phyloP scores from a whole-genome alignment of 2,888 invertebrate species.

The Orchestes rusci region DNA sequence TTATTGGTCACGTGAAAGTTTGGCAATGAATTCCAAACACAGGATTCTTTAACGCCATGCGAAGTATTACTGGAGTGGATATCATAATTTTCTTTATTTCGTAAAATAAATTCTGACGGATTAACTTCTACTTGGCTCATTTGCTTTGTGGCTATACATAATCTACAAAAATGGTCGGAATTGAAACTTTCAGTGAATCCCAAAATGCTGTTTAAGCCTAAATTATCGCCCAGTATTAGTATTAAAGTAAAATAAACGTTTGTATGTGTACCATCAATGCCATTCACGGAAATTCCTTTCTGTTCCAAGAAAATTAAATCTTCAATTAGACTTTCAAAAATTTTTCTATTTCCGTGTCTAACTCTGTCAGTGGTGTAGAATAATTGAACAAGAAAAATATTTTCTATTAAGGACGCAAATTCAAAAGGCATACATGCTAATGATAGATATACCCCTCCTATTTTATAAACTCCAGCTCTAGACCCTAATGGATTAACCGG shows the following conservation, averaged over 20 bases:
- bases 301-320: constrained; percentile 11
- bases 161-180: constrained; percentile 5
- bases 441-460: constrained; percentile 12
- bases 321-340: constrained; percentile 8
- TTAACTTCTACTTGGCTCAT: background rate
- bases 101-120: background rate
- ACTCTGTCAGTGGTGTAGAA: constrained; percentile 9
- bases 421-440: constrained; percentile 14
- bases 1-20: too few species aligned
- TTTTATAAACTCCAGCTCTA: constrained; percentile 13
- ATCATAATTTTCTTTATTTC: background rate
- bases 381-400: constrained; percentile 14
- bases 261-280: background rate
- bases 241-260: constrained; percentile 10
- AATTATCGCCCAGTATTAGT: constrained; percentile 3
- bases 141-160: background rate
- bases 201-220: constrained; percentile 3
- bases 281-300: constrained; percentile 8
- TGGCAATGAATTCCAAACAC: background rate
- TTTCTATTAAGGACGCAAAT: constrained; percentile 7
- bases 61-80: background rate
- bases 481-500: constrained; percentile 13
- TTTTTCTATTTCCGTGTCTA: constrained; percentile 2
- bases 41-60: background rate
- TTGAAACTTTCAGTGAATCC: constrained; percentile 11